Evolutionary conservation across 2,888 invertebrate genomes (phyloP), one percentile per base, ranked within the genome.

Genomic region (Pogonocherus hispidulus): DNA sequence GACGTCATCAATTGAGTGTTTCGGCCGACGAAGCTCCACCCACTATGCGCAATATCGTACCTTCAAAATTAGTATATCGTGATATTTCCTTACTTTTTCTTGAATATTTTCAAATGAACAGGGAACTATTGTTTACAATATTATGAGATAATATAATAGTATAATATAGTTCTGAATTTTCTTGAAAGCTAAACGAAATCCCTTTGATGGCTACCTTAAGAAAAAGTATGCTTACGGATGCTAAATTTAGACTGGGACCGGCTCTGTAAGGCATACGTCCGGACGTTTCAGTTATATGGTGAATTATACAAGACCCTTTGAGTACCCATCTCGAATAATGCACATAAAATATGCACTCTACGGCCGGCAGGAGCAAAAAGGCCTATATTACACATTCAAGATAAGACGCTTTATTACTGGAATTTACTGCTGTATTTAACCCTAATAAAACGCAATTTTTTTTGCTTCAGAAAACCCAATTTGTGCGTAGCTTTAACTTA

Each of bases 401-500:
- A 59, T 49, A 59, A 59, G 59, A 19, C 47, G 59, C n/a, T 59
- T 59, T 59, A 59, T 59, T 59, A 32, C 32, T 18, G 11, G 18
- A 27, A 4, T 59, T 59, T 49, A 59, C 32, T 32, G 16, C 47
- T n/a, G 47, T 18, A 59, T 59, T 59, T 47, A 59, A 59, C 59
- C 59, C 32, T 59, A 59, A 59, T 59, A 59, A 59, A 59, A 59
- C 14, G n/a, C 41, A 18, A 27, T 16, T 47, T 59, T 59, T 47
- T 59, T 23, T 27, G 5, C 16, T 47, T 32, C 32, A 44, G 44
- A 23, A 22, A 55, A 55, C 20, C 35, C 35, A n/a, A 35, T 19
- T 55, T 41, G 37, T 9, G 41, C 9, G n/a, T 5, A 5, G 18
- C 32, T 11, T 35, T 18, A 18, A 35, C 54, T 16, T n/a, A 22